Evolutionary conservation across 2,797 vertebrate genomes (phyloP), one percentile per base, ranked within the genome.

Genomic region (Pristis pectinata): DNA sequence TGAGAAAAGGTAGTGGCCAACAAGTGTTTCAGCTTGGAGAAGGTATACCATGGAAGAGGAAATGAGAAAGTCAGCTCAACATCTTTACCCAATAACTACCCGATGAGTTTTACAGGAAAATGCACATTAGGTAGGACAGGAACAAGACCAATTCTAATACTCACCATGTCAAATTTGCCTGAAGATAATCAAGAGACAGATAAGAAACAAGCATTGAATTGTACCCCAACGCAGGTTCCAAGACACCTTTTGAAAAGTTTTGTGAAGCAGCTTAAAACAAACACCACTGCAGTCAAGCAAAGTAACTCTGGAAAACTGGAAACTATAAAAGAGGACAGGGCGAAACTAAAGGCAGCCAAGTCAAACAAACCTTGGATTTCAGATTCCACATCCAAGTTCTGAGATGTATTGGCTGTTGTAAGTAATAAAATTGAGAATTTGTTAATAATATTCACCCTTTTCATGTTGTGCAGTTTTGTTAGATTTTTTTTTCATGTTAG

Each of bases 341-440:
- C 13, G 94, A 30, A 30, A 22, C 70, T 30, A 53, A 94, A 74
- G 92, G 53, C 92, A 76, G 64, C 92, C 92, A 53, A 94, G 70
- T 76, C 70, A 94, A 82, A 97, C 96, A 95, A 94, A 97, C 97
- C 97, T 97, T 97, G 97, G 95, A 97, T 97, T 95, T 97, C 96
- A 96, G 96, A 96, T 95, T 97, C 97, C 96, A 97, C 95, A 83
- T 97, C 96, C 95, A 95, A 94, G 94, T 80, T 95, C 70, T 97
- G 95, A 95, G 96, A 96, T 95, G 95, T 96, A 95, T 96, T 95
- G 95, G 72, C 97, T 97, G 96, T 95, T 95, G 74, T 94, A 94
- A 95, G 95, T 94, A 95, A 95, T 67, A 94, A 95, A 94, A 95
- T 95, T 95, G 79, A 92, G 89, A 93, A 93, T 91, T 49, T 89